Percentiles rank a stretch among this genome's conserved stretches.
phyloP scores from a whole-genome alignment of 2,797 vertebrate species.

The Xiphophorus birchmanni region DNA sequence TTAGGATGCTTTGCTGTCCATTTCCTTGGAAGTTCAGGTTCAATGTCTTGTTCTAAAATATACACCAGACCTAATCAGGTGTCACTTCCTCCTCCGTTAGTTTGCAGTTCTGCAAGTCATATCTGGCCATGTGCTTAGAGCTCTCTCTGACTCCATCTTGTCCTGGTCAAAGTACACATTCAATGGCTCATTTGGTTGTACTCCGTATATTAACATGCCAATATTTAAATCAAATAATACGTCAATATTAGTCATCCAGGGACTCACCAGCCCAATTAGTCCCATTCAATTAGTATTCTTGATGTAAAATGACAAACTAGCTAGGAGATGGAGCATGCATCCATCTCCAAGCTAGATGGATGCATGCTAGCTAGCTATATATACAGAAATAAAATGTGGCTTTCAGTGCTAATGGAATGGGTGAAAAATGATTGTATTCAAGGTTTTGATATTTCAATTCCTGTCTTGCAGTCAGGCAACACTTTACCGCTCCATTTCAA shows the following conservation, averaged over 20 bases:
- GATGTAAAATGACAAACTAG: not conserved
- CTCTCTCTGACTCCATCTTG: not conserved
- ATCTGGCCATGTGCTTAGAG: slow-evolving; percentile 22
- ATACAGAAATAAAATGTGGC: not conserved
- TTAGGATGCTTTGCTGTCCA: slow-evolving; percentile 42
- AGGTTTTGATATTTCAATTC: slow-evolving; percentile 22
- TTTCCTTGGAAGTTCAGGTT: slow-evolving; percentile 37
- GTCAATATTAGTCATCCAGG: not conserved
- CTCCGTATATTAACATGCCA: not conserved
- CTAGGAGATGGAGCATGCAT: not conserved
- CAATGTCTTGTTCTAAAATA: slow-evolving; percentile 66
- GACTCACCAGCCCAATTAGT: not conserved
- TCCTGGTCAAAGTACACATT: slow-evolving; percentile 2
- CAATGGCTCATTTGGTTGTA: too few species aligned
- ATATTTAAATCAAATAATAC: not conserved
- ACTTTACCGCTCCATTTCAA: slow-evolving; percentile 67
- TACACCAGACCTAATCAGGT: slow-evolving; percentile 70
- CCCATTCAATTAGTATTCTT: not conserved
- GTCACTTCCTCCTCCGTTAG: slow-evolving; percentile 62
- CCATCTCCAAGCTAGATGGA: not conserved
- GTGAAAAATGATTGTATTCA: slow-evolving; percentile 17
- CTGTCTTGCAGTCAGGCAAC: slow-evolving; percentile 56
- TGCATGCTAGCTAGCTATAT: not conserved
- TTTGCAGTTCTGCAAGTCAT: slow-evolving; percentile 54
- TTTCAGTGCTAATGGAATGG: not conserved